Base-by-base conservation (phyloP, 2,797 vertebrate genomes). In the Onychomys torridus region DNA sequence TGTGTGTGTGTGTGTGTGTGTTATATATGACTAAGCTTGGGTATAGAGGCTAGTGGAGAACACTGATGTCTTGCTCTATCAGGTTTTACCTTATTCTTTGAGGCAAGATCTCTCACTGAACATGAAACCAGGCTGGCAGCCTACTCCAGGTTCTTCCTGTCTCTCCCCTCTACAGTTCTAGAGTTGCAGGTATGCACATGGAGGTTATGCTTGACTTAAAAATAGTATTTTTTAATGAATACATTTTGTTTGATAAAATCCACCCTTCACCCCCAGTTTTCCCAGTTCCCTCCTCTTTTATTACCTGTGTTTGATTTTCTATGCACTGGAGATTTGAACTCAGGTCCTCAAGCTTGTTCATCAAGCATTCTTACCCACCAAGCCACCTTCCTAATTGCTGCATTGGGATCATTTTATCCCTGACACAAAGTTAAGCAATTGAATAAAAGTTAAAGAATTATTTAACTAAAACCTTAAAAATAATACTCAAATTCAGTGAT, bases 391-490 rank as follows among this genome's bases (percentile, higher is more conserved):
- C 37, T 2, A 61, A 14, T 43, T 57, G 49, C 19, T 17, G 5
- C 21, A 71, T 37, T 71, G 16, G 14, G 52, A 84, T 19, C 59
- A 83, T 23, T 75, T 90, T n/a, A 59, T 27, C 21, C 23, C 57
- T 43, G 13, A 65, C 1, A 76, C 43, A 92, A 84, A 86, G 46
- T 90, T 83, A 90, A 63, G 37, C 19, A 87, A 69, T 49, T 88
- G 21, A 93, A 73, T 89, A 88, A 32, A 92, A 25, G 23, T 77
- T 81, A 81, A 93, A 76, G 7, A 88, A 57, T 49, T 90, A 57
- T 65, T 76, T 81, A 89, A 73, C 73, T 59, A 89, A 91, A 90
- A 17, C 12, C 34, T 90, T 79, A 93, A 73, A 46, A 91, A 61
- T 1, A 75, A 13, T 40, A 81, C 67, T 94, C 34, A 92, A 92